Evolutionary conservation across 2,113 vertebrate species (phyloP), one percentile per base, ranked within the genome.

Genomic region (Mystacornis crossleyi): DNA sequence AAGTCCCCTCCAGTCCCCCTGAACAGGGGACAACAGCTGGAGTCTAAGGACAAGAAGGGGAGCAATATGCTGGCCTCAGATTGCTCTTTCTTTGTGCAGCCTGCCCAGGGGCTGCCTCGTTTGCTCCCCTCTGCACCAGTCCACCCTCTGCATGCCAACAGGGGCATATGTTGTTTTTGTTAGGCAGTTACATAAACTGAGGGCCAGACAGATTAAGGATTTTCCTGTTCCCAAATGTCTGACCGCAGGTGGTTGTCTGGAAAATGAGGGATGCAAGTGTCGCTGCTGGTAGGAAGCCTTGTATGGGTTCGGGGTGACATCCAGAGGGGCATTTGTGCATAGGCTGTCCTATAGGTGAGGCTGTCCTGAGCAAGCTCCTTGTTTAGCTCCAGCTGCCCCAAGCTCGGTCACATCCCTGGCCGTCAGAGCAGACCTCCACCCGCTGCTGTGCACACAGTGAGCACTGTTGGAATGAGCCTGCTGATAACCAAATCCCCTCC

Each of bases 161-260:
- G 53, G 84, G 66, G 45, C 74, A 61, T 60, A 60, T 89, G 85
- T 88, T 83, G 80, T 62, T 93, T 81, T 88, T 92, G 69, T 33
- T 54, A 60, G 3, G 20, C 66, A 12, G 65, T 96, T 96, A 92
- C 45, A 64, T 95, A 96, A 96, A 94, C 79, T 23, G n/a, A 92
- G 72, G 75, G 73, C 67, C 92, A 96, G 92, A 79, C 82, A 93
- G 96, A 96, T 95, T 87, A 93, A 94, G 86, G 91, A 91, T 96
- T 94, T 89, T 91, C 77, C 84, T 70, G 48, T 60, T 94, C 81
- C 81, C 84, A 79, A 91, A 95, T 74, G 57, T 61, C 91, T 85
- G 72, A 60, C 31, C 1, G 3, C 77, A 87, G 86, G 91, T 91
- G 67, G 58, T 73, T 80, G 58, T 57, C 89, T 87, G 65, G 69